Evolutionary conservation across 1,140 invertebrate species (phyloP).

Genomic region (Habropoda laboriosa): DNA sequence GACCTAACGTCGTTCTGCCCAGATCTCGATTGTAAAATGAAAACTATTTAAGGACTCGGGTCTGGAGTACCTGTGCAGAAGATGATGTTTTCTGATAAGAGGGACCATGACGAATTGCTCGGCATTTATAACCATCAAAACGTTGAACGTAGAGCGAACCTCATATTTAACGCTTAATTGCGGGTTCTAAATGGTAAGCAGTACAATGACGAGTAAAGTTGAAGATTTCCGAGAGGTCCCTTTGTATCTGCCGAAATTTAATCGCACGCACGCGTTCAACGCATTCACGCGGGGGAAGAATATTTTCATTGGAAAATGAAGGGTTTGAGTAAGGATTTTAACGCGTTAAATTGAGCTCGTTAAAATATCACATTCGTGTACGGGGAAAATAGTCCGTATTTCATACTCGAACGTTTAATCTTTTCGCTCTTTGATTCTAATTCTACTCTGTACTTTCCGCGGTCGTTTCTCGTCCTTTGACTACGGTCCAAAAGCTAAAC

Average conservation of each 20-base stretch:
- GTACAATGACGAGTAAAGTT: neutral
- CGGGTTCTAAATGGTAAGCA: neutral
- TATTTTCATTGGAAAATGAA: too few species aligned
- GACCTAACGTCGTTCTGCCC: neutral
- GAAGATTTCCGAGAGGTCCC: neutral
- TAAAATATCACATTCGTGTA: neutral
- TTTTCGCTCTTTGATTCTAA: neutral
- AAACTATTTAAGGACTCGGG: slow-evolving; percentile 1
- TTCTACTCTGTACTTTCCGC: too few species aligned
- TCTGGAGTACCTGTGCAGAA: neutral
- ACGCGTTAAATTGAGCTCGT: too few species aligned
- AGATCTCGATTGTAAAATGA: neutral
- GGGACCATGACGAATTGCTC: neutral
- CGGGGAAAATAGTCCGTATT: neutral
- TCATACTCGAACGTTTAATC: neutral
- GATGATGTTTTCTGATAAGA: slow-evolving; percentile 25
- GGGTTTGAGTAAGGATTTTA: too few species aligned
- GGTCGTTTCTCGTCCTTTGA: neutral
- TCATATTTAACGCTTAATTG: slow-evolving; percentile 18
- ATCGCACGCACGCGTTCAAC: too few species aligned
- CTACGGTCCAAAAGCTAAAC: neutral
- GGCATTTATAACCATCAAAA: neutral
- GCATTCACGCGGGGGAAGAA: too few species aligned
- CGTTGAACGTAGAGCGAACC: neutral
- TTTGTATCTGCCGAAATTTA: neutral